Base-by-base conservation (phyloP, 2,113 vertebrate species). In the Scomber japonicus region DNA sequence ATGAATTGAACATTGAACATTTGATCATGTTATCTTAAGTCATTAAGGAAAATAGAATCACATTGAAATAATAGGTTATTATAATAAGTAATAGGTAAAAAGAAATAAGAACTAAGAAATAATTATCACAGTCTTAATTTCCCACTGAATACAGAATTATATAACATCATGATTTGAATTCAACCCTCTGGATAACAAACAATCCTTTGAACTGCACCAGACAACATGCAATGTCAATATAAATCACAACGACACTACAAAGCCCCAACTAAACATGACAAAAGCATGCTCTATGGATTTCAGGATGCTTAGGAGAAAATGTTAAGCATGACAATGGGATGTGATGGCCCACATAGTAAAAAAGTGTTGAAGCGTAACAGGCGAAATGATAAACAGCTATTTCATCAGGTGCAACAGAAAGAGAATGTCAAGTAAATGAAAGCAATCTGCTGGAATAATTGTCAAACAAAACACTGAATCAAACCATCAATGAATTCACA, bases 281-380 rank as follows among this genome's bases (percentile, higher is more conserved):
- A 27, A 67, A 71, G 87, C 93, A 93, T 94, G 93, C 90, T 87
- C 57, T 73, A 80, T 80, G 79, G 48, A 82, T 79, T 79, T 71
- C 48, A 75, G 85, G 82, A 90, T 63, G 46, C 75, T 53, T 71
- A 78, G 5, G 50, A 77, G 64, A 71, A 74, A 63, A 82, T 83
- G 82, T 88, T 78, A 86, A 89, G 83, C 75, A 66, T 86, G 85
- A 80, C 44, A 69, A 90, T 89, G 86, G 53, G 67, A 86, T 88
- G 83, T 71, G 75, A 92, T 85, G 83, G 78, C 68, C 64, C 79
- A 84, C 67, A 73, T 15, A 74, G 83, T 11, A 40, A 54, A 62
- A 51, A 73, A 45, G 73, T 80, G 81, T 61, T 72, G 69, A 84
- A 87, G 75, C 53, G 59, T 50, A 83, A 88, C 83, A 83, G 74